Conservation (phyloP, 2,797 vertebrate genomes). For the Denticeps clupeoides region DNA sequence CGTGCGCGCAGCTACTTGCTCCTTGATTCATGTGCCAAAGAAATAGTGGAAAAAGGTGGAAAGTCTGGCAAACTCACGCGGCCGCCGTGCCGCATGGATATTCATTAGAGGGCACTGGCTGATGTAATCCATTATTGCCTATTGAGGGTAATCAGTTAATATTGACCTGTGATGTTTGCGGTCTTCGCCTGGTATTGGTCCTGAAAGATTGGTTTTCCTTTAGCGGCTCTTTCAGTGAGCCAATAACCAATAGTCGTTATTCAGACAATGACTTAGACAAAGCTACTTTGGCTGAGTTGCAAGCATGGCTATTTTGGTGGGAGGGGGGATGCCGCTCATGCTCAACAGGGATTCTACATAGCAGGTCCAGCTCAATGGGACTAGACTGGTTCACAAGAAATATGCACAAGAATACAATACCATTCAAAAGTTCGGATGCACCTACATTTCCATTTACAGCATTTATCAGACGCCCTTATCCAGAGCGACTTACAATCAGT, state of each 20-base stretch:
- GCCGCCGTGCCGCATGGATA: not conserved
- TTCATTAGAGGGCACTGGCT: slow-evolving; percentile 15
- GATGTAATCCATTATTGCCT: slow-evolving; percentile 19
- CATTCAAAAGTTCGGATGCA: no score
- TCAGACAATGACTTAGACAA: no score
- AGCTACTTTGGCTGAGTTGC: no score
- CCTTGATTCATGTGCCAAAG: not conserved
- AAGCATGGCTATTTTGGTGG: not conserved
- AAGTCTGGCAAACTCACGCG: no score
- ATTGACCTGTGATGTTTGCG: slow-evolving; percentile 24
- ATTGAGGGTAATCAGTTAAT: slow-evolving; percentile 8
- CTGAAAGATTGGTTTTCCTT: slow-evolving; percentile 8
- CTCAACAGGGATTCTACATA: no score
- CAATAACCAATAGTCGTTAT: slow-evolving; percentile 21
- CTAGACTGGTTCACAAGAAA: no score
- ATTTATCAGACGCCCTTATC: no score
- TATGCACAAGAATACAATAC: no score
- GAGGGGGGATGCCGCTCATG: no score
- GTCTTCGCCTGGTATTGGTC: not conserved
- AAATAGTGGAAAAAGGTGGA: not conserved
- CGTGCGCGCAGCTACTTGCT: slow-evolving; percentile 31
- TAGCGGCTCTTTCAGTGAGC: slow-evolving; percentile 10
- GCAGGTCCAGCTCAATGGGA: no score
- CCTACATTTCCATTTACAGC: no score
- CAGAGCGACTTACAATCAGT: no score